Base-by-base conservation (phyloP, 2,888 invertebrate species). In the Prosapia bicincta region DNA sequence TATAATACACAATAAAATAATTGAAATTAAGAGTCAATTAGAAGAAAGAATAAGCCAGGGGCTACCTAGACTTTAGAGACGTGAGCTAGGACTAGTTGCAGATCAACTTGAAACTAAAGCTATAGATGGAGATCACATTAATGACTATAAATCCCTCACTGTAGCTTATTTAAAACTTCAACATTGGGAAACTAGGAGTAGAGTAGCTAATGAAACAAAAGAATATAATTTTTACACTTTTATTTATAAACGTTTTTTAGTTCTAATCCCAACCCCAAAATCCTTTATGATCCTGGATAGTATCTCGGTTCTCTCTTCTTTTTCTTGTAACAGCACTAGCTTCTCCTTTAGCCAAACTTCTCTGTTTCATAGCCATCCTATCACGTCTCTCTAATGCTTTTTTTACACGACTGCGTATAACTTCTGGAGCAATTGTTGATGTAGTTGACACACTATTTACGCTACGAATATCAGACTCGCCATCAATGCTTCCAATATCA, bases 271-370 rank as follows among this genome's bases (percentile, higher is more conserved):
- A 71, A 15, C 72, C 76, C 66, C 72, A 74, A 26, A 76, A 76
- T 15, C 70, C 68, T 24, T 69, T 68, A 67, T 76, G 90, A 79
- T 92, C 89, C 82, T 91, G 89, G 32, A 96, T 91, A 2, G 90
- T 91, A 83, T 93, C 91, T 69, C 86, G 86, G 84, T 96, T 97
- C 75, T 97, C 96, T 80, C 96, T 89, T 73, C 96, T 88, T 78
- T 86, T 86, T 78, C 96, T 88, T 0, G 94, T 95, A 0, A 90
- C 89, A 1, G 96, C 93, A 83, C 93, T 94, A 0, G 97, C 95
- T 85, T 97, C 97, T 20, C 97, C 97, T 85, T 96, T 96, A 10
- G 91, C 93, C 1, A 93, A 87, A 76, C 91, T 89, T 82, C 90
- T 90, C 83, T 90, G 93, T 67, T 90, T 88, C 38, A 89, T 88